phyloP scores from a whole-genome alignment of 2,113 vertebrate species.

The Gymnogyps californianus region DNA sequence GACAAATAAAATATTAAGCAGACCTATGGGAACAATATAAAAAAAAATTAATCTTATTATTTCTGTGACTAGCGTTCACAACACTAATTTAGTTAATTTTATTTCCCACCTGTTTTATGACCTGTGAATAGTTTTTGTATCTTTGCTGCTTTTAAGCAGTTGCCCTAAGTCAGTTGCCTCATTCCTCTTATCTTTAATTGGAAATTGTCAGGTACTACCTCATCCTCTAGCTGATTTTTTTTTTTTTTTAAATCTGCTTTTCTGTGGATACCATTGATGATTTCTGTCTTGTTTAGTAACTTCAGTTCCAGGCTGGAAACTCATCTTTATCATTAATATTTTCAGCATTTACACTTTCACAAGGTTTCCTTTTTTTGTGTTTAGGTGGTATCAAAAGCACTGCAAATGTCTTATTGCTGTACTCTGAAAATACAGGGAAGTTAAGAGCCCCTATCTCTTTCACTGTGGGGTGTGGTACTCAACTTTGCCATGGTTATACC shows the following conservation, averaged over 20 bases:
- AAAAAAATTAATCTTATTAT: background rate
- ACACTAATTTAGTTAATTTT: background rate
- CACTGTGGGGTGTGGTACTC: background rate
- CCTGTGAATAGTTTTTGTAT: background rate
- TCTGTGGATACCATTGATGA: background rate
- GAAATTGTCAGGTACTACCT: background rate
- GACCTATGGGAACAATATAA: background rate
- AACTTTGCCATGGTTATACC: background rate
- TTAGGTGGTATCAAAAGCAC: background rate
- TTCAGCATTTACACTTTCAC: background rate
- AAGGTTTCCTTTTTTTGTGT: background rate
- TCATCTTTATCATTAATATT: background rate
- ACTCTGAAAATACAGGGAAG: background rate
- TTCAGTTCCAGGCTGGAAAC: background rate
- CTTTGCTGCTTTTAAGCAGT: background rate
- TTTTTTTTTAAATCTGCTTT: background rate
- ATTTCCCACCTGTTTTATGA: background rate
- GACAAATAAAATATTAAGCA: background rate
- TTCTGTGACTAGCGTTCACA: background rate
- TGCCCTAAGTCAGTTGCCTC: rapidly evolving
- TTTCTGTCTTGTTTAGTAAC: background rate
- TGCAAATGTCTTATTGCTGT: background rate
- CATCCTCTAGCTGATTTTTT: background rate
- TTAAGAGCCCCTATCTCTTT: background rate
- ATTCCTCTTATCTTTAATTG: background rate